These are phyloP conservation scores for Altica lythri DNA, from an alignment of 2,888 invertebrate species.

Conservation along the genomic window DNA sequence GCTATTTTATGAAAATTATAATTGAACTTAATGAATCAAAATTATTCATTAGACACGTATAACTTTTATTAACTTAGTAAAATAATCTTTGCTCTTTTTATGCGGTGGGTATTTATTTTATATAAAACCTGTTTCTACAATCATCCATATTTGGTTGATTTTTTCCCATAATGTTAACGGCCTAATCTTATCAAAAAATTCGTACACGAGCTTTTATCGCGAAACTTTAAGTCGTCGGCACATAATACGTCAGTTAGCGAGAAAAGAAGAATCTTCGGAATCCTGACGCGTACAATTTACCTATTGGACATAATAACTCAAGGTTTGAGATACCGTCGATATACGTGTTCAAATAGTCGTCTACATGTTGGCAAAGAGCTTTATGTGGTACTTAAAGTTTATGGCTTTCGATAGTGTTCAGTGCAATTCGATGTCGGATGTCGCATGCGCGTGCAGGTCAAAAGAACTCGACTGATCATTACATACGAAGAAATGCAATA, in stretches of 20 bases:
- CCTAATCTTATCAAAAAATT: constrained; percentile 28
- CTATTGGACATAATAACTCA: constrained; percentile 44
- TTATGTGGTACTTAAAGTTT: constrained; percentile 50
- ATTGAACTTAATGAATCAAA: too few species aligned
- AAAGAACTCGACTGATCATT: too few species aligned
- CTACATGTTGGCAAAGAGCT: constrained; percentile 48
- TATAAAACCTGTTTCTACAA: too few species aligned
- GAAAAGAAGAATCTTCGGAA: constrained; percentile 38
- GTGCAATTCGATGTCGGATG: constrained; percentile 45
- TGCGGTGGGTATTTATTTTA: too few species aligned
- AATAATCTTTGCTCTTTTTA: too few species aligned
- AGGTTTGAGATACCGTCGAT: constrained; percentile 41
- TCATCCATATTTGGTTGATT: too few species aligned
- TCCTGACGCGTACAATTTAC: constrained; percentile 38
- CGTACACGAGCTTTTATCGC: constrained; percentile 22
- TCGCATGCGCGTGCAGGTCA: too few species aligned
- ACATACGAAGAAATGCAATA: too few species aligned
- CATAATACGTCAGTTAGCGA: constrained; percentile 24
- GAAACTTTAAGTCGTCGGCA: constrained; percentile 21
- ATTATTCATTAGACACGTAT: too few species aligned
- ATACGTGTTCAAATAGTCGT: constrained; percentile 35
- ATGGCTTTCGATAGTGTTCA: constrained; percentile 46
- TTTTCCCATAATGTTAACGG: too few species aligned
- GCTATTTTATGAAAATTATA: too few species aligned
- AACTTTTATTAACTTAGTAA: too few species aligned